phyloP scores from a whole-genome alignment of 2,797 vertebrate species.

The Liasis olivaceus region DNA sequence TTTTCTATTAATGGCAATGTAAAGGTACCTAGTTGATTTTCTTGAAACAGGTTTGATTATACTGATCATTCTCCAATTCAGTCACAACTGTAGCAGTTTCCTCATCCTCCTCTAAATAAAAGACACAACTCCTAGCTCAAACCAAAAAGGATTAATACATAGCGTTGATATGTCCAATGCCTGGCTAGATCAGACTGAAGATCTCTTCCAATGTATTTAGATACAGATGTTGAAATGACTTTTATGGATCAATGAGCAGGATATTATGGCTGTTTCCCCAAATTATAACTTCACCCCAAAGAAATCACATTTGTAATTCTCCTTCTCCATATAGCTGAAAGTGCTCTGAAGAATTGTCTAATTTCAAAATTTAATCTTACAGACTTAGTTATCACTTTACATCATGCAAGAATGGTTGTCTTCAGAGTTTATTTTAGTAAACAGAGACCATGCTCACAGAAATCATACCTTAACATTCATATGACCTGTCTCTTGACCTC shows the following conservation, averaged over 20 bases:
- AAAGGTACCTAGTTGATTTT: neutral
- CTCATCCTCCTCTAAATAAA: neutral
- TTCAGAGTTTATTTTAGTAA: neutral
- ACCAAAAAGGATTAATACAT: neutral
- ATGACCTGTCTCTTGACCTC: neutral
- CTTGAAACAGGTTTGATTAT: neutral
- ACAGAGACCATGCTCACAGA: neutral
- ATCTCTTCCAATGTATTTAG: neutral
- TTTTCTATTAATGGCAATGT: conserved; percentile 26
- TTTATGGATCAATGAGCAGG: neutral
- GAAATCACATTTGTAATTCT: neutral
- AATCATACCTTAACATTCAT: neutral
- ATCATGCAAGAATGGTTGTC: neutral
- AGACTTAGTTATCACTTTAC: neutral
- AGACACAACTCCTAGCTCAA: neutral
- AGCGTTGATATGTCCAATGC: neutral
- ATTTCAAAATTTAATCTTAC: neutral
- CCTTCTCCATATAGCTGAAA: neutral
- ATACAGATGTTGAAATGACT: neutral
- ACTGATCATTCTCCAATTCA: neutral
- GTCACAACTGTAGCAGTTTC: neutral
- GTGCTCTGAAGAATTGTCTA: neutral
- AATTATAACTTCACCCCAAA: neutral
- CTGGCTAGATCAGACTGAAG: neutral
- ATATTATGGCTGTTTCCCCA: neutral